These are phyloP conservation scores for Brachylomia viminalis DNA, from an alignment of 2,888 invertebrate genomes.

Conservation along the genomic window DNA sequence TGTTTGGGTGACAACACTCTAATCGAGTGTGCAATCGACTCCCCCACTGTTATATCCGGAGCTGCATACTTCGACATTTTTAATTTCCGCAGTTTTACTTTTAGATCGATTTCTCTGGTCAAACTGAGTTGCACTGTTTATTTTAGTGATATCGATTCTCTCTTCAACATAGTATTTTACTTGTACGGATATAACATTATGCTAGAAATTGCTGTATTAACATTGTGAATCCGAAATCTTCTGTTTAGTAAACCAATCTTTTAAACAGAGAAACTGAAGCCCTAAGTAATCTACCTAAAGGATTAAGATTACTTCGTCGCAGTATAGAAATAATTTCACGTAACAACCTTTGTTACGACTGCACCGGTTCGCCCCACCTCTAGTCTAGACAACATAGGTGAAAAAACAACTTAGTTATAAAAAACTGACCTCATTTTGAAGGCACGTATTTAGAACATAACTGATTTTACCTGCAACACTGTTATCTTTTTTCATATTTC, in stretches of 20 bases:
- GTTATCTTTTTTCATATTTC: constrained; percentile 53
- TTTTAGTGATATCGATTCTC: neutral
- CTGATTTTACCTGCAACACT: constrained; percentile 57
- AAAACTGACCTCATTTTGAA: constrained; percentile 68
- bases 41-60: constrained; percentile 67
- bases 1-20: constrained; percentile 80
- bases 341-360: constrained; percentile 68
- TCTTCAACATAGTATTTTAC: neutral
- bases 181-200: neutral
- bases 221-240: neutral
- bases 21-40: constrained; percentile 77
- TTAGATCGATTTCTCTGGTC: constrained; percentile 4
- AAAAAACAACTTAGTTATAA: constrained; percentile 64
- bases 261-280: constrained; percentile 29
- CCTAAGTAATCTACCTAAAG: constrained; percentile 34
- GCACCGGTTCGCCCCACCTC: constrained; percentile 52
- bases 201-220: too few species aligned
- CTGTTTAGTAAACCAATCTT: neutral
- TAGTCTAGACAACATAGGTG: constrained; percentile 49
- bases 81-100: constrained; percentile 60
- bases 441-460: constrained; percentile 73
- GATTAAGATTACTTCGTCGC: constrained; percentile 65
- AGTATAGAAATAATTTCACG: constrained; percentile 74
- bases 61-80: constrained; percentile 67
- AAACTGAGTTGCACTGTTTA: neutral